Conservation (phyloP, 1,140 invertebrate species). For the Anastatus disparis region DNA sequence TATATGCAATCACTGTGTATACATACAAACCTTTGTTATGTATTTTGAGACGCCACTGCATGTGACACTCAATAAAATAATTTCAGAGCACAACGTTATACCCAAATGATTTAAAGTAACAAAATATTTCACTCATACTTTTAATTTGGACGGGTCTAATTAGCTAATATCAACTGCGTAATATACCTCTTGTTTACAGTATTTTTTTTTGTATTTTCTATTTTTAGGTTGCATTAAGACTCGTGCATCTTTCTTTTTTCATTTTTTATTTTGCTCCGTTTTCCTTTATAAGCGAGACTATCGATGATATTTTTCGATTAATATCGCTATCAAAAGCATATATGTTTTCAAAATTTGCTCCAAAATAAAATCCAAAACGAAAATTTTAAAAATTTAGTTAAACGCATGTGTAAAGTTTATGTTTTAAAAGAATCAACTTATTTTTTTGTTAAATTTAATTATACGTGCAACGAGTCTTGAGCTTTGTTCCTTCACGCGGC, state of each 20-base stretch:
- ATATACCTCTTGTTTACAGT: background rate
- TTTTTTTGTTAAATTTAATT: too few species aligned
- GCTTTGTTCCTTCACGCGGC: background rate
- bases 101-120: background rate
- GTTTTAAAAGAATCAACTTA: too few species aligned
- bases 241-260: slow-evolving; percentile 18
- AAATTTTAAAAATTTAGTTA: background rate
- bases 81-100: background rate
- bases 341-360: background rate
- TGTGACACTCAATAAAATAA: background rate
- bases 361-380: background rate
- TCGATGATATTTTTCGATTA: slow-evolving; percentile 21
- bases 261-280: background rate
- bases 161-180: background rate
- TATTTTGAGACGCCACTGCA: background rate
- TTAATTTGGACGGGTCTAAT: slow-evolving; percentile 4
- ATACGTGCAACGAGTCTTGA: background rate
- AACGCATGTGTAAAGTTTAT: too few species aligned
- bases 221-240: slow-evolving; percentile 3
- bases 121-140: background rate
- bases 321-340: background rate
- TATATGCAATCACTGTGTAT: background rate
- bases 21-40: slow-evolving; percentile 36
- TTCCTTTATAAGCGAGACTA: slow-evolving; percentile 12
- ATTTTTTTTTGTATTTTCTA: slow-evolving; percentile 18